Evolutionary conservation across 2,797 vertebrate genomes (phyloP).

Genomic region (Chiroxiphia lanceolata): DNA sequence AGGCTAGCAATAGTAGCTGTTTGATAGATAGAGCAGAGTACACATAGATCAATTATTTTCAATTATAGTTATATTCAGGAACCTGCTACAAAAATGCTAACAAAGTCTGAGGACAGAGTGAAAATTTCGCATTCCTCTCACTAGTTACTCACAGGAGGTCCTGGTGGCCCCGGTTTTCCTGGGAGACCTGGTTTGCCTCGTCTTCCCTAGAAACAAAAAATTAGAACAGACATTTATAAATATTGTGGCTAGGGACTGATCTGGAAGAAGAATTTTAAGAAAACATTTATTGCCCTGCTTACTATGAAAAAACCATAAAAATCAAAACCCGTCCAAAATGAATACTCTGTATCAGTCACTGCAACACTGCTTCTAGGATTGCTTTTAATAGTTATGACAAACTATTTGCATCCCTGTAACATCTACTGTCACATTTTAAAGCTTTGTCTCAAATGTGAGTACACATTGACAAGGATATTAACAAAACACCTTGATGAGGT

Average conservation of each 20-base stretch:
- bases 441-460: background rate
- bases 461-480: background rate
- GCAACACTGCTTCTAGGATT: background rate
- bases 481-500: background rate
- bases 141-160: slow-evolving; percentile 85
- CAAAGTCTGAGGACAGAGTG: background rate
- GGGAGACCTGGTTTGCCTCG: slow-evolving; percentile 87
- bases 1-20: background rate
- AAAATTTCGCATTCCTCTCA: background rate
- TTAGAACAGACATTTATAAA: background rate
- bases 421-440: background rate
- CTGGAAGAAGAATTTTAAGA: background rate
- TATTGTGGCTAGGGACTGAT: background rate
- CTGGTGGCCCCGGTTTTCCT: slow-evolving; percentile 82
- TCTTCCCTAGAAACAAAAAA: slow-evolving; percentile 82
- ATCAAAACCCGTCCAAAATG: background rate
- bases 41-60: background rate
- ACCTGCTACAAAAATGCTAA: background rate
- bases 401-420: background rate
- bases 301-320: background rate
- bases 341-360: background rate
- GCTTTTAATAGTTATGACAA: background rate
- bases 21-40: background rate
- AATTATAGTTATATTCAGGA: background rate
- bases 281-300: background rate